These are phyloP conservation scores for Heteromormyrus szaboi DNA, from an alignment of 2,797 vertebrate genomes.

Conservation along the genomic window DNA sequence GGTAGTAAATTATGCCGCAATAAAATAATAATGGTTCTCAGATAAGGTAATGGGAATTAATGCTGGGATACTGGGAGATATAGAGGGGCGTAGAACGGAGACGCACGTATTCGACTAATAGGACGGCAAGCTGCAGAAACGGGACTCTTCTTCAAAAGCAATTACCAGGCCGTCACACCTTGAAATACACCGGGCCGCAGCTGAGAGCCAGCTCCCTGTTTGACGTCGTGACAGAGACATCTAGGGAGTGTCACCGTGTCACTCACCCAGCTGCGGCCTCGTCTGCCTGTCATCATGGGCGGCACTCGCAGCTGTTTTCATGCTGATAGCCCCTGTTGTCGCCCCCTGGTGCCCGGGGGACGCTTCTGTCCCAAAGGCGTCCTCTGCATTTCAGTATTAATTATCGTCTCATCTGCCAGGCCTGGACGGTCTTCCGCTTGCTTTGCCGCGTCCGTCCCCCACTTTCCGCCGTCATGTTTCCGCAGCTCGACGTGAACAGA, in stretches of 20 bases:
- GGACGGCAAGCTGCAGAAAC: not conserved
- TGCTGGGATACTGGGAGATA: not conserved
- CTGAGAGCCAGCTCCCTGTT: not conserved
- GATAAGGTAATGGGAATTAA: not conserved
- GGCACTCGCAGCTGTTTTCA: not conserved
- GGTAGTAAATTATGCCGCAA: not conserved
- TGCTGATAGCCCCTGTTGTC: not conserved
- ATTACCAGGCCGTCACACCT: not conserved
- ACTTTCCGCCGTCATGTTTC: not conserved
- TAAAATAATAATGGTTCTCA: not conserved
- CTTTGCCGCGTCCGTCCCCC: not conserved
- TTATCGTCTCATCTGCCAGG: not conserved
- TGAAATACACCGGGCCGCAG: not conserved
- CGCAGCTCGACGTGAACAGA: not conserved
- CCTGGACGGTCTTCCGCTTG: not conserved
- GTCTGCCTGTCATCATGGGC: not conserved
- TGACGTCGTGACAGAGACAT: conserved; percentile 9
- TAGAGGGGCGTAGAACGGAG: not conserved
- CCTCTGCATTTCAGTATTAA: not conserved
- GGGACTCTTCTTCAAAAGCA: not conserved
- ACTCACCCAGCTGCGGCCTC: not conserved
- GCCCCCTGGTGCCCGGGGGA: not conserved
- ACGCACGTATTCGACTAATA: not conserved
- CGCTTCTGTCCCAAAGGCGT: not conserved
- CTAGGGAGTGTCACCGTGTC: not conserved